Conservation (phyloP, 2,113 vertebrate genomes). For the Chroicocephalus ridibundus region DNA sequence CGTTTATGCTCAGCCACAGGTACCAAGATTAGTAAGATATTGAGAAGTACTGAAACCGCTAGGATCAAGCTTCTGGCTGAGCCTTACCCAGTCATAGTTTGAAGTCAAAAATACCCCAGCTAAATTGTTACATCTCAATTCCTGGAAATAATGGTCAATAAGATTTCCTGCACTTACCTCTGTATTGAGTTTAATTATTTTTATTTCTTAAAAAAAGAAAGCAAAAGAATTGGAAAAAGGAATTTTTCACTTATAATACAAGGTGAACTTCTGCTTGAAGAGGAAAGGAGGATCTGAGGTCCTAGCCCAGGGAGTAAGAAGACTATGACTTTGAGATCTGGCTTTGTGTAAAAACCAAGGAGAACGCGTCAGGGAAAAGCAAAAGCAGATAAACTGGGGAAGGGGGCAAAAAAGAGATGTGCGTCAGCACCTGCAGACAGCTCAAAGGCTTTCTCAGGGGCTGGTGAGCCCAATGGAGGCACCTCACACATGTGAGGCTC, state of each 20-base stretch:
- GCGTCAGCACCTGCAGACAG: not conserved
- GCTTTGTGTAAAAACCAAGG: not conserved
- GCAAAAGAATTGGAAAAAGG: not conserved
- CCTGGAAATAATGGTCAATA: not conserved
- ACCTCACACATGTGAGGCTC: not conserved
- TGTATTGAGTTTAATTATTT: not conserved
- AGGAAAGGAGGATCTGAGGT: not conserved
- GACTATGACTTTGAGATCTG: not conserved
- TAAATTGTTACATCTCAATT: not conserved
- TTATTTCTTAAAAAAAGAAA: not conserved
- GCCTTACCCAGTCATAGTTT: not conserved
- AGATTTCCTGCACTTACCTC: not conserved
- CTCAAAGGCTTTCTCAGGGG: not conserved
- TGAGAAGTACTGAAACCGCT: not conserved
- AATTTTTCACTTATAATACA: not conserved
- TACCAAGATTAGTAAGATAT: not conserved
- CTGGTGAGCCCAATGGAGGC: not conserved
- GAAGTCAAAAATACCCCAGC: not conserved
- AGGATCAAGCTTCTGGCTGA: not conserved
- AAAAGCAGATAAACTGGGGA: not conserved
- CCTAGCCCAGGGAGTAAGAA: not conserved
- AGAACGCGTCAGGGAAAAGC: not conserved
- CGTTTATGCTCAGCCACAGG: not conserved
- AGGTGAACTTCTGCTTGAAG: not conserved
- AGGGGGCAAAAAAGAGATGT: rapidly evolving